Evolutionary conservation across 2,888 invertebrate species (phyloP), one percentile per base, ranked within the genome.

Genomic region (Acrocera orbiculus): DNA sequence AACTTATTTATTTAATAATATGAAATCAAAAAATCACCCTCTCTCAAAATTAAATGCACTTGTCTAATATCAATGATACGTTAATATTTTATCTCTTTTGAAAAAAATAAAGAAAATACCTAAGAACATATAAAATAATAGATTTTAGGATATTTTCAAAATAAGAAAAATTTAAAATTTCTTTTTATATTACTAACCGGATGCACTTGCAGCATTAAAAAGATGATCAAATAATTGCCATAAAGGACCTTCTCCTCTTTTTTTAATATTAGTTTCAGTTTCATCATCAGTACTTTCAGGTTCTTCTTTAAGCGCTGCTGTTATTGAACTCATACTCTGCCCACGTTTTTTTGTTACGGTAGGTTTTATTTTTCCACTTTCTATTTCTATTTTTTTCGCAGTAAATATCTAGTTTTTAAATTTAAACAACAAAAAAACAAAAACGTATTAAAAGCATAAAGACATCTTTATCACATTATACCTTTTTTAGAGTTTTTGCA

Each of bases 171-270:
- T n/a, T 6, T 2, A 10, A 23, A 34, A 24, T 20, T 30, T 11
- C 16, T 30, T 26, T 13, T 14, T 26, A 5, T 1, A 14, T 4
- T 16, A 24, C 11, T 33, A 48, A 57, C 63, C 63, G 41, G 65
- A 60, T 40, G 64, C 63, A 39, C 66, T 70, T 0, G 70, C 67
- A 5, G 71, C 64, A 34, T 67, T 69, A 45, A 75, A 76, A 14
- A 96, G 73, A 27, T 79, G 73, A 52, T 89, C 86, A 47, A 86
- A 82, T 2, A 96, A 63, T 42, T 83, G 78, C 92, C 93, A 93
- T 49, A 82, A 79, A 0, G 87, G 87, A 36, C 83, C 81, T 47
- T 83, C 70, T 1, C 64, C 61, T 33, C 61, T 62, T 26, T 64
- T 62, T 28, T 66, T 65, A 20, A 56, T 62, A 1, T 60, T 62